Base-by-base conservation (phyloP, 2,888 invertebrate genomes). In the Ectemnius lituratus region DNA sequence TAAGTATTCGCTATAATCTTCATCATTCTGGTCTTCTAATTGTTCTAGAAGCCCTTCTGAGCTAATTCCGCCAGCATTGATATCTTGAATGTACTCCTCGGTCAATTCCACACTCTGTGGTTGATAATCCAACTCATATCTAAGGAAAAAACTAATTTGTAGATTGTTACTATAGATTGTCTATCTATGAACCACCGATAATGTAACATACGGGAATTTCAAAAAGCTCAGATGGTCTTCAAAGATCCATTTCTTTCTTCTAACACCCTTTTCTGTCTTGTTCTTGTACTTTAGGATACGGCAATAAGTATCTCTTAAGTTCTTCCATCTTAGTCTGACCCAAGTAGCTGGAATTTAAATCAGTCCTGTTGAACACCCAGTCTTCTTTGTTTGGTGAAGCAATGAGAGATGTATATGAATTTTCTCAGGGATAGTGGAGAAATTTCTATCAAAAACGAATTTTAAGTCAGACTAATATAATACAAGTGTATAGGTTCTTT, bases 211-310 rank as follows among this genome's bases (percentile, higher is more conserved):
- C 87, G 90, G 89, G 71, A 89, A 90, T 67, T 88, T 89, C 18
- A 90, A 73, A 62, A 90, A 90, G 69, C 77, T 90, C 45, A 90
- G 75, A 62, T 87, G 82, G 73, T 90, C 90, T 70, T 90, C 90
- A 60, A 90, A 90, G 45, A 90, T 85, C 90, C 90, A 90, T 81
- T 90, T 90, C 73, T 90, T 90, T 57, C 89, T 84, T 67, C 89
- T 82, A 4, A 80, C 70, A 8, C 88, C 89, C 70, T 88, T 89
- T 0, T 88, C 84, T 2, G 89, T 86, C 76, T 88, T 89, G 49
- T 86, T 87, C 76, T 90, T 90, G 62, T 88, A 87, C 67, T 90
- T 90, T 6, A 90, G 76, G 73, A 90, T 90, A 4, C 90, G 86
- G 23, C 90, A 90, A 52, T 90, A 90, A 0, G 90, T 90, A 45